Base-by-base conservation (phyloP, 2,888 invertebrate genomes). In the Tipula lateralis region DNA sequence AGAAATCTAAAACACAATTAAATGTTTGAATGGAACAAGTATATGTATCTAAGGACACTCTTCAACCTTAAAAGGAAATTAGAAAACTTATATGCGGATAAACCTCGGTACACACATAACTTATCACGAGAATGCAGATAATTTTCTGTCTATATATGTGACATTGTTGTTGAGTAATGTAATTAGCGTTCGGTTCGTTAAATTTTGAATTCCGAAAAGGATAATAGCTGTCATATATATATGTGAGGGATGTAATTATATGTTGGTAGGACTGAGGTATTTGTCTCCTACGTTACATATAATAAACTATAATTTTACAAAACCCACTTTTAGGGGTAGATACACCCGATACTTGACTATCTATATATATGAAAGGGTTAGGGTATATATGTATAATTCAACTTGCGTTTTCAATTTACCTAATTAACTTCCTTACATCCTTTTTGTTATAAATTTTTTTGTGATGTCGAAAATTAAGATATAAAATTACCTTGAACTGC, bases 371-470 rank as follows among this genome's bases (percentile, higher is more conserved):
- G 16, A 50, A 50, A 50, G 44, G 66, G 66, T 66, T 66, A 7
- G 24, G 24, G n/a, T n/a, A 16, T n/a, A 16, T 44, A n/a, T 44
- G 24, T 24, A 9, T 66, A 66, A 66, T 66, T 66, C 24, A 24
- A 66, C 66, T 66, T 66, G 66, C 66, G 66, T 66, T 66, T 66
- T 66, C 66, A 19, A 66, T 66, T 66, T 66, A 24, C 66, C 66
- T 66, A 66, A 66, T 66, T 66, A 66, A 66, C 66, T 66, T 66
- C 66, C 24, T 66, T 66, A 66, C 24, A 66, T 66, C 44, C 44
- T 50, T 50, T 50, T 50, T 50, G 4, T 50, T 50, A n/a, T n/a
- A n/a, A n/a, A n/a, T 16, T 16, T 36, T 50, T n/a, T 50, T 50
- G 16, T 39, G n/a, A n/a, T 3, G 13, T 66, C 66, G 66, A 66